A percentile compares a stretch with the other conserved stretches of the same genome.
Evolutionary conservation across 2,888 invertebrate genomes (phyloP).

Genomic region (Brachyopa scutellaris): DNA sequence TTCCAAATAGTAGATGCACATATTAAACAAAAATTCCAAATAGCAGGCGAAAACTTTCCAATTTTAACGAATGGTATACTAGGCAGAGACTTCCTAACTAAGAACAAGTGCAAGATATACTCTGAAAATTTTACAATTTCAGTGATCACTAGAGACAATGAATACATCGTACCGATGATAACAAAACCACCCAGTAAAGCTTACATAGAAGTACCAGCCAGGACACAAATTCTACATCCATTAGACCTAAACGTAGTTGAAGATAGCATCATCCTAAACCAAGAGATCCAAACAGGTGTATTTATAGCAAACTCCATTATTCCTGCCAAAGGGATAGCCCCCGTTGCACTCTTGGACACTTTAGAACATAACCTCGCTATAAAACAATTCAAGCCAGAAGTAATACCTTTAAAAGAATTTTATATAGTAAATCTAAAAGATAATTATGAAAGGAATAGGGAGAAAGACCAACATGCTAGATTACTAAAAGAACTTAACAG

Average conservation of each 20-base stretch:
- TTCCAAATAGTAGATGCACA: slow-evolving; percentile 5
- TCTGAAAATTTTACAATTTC: slow-evolving; percentile 16
- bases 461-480: no score
- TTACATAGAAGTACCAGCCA: slow-evolving; percentile 21
- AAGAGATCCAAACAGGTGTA: slow-evolving; percentile 23
- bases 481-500: no score
- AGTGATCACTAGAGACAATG: not conserved
- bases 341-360: no score
- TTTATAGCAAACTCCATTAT: slow-evolving; percentile 23
- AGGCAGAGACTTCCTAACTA: slow-evolving; percentile 15
- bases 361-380: no score
- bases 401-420: no score
- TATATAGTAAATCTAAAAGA: not conserved
- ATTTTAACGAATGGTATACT: slow-evolving; percentile 33
- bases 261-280: slow-evolving; percentile 32
- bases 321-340: slow-evolving; percentile 15
- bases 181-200: not conserved
- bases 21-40: slow-evolving; percentile 2
- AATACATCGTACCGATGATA: not conserved
- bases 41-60: slow-evolving; percentile 1
- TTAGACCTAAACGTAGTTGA: not conserved
- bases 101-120: slow-evolving; percentile 10
- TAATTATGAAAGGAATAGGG: no score
- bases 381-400: no score
- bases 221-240: slow-evolving; percentile 9